These are phyloP conservation scores for Noctua fimbriata DNA, from an alignment of 2,888 invertebrate genomes.

Conservation along the genomic window DNA sequence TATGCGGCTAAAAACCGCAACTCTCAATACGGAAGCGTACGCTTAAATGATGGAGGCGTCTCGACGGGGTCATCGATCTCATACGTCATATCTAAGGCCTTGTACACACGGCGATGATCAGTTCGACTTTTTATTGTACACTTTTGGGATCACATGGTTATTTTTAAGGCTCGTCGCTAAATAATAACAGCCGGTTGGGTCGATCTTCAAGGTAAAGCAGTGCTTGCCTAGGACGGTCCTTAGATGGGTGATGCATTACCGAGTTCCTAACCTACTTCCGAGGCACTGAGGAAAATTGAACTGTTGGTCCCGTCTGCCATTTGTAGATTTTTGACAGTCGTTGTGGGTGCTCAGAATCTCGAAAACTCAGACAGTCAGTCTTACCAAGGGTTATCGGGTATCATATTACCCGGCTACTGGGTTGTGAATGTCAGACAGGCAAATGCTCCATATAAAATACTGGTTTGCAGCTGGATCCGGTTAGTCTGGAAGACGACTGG, in stretches of 20 bases:
- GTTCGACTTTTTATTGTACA: not conserved
- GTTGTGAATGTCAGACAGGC: not conserved
- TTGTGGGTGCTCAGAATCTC: not conserved
- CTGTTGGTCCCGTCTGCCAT: not conserved
- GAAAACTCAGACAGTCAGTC: not conserved
- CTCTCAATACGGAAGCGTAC: slow-evolving; percentile 71
- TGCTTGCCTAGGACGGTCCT: too few species aligned
- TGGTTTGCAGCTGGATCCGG: not conserved
- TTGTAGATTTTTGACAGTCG: not conserved
- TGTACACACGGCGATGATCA: not conserved
- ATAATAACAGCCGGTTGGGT: not conserved
- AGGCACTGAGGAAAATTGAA: not conserved
- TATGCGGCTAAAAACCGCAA: slow-evolving; percentile 70
- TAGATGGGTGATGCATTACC: not conserved
- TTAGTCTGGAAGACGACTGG: not conserved
- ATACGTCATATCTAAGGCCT: slow-evolving; percentile 72
- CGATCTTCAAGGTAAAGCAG: not conserved
- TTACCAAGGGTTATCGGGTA: not conserved
- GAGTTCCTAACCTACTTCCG: not conserved
- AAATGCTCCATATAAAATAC: not conserved
- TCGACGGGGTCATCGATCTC: slow-evolving; percentile 74
- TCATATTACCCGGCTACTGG: not conserved
- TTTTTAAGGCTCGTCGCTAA: not conserved
- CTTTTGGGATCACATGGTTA: not conserved
- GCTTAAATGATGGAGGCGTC: slow-evolving; percentile 78